These are phyloP conservation scores for Andrena trimmerana DNA, from an alignment of 2,888 invertebrate species.

Conservation along the genomic window DNA sequence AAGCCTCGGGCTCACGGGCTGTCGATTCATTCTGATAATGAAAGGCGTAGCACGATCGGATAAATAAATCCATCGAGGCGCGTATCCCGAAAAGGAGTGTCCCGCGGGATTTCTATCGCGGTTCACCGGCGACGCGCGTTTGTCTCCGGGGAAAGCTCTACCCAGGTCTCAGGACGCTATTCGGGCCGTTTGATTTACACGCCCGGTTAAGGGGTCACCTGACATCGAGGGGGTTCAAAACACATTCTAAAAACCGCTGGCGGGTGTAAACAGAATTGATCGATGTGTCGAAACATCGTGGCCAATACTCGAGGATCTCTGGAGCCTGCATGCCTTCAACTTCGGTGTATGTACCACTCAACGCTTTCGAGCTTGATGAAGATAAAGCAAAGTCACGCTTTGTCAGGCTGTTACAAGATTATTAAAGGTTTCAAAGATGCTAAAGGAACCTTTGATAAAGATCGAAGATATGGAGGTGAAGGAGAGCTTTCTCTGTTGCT, in stretches of 20 bases:
- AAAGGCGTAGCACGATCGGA: conserved; percentile 49
- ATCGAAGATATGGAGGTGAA: not conserved
- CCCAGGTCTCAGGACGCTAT: conserved; percentile 12
- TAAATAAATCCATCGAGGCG: conserved; percentile 67
- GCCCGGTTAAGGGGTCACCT: not conserved
- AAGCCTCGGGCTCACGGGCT: conserved; percentile 8
- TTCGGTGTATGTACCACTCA: too few species aligned
- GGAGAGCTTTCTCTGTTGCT: not conserved
- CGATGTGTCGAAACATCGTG: too few species aligned
- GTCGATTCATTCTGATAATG: conserved; percentile 64
- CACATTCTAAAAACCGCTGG: not conserved
- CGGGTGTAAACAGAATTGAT: not conserved
- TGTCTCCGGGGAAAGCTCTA: conserved; percentile 40
- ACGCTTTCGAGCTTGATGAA: not conserved
- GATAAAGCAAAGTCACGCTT: not conserved
- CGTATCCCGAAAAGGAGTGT: conserved; percentile 61
- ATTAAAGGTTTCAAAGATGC: not conserved
- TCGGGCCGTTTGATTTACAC: conserved; percentile 25
- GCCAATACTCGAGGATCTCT: too few species aligned
- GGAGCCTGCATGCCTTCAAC: too few species aligned
- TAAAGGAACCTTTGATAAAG: not conserved
- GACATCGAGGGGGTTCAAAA: not conserved
- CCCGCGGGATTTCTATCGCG: conserved; percentile 50
- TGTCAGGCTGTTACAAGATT: not conserved
- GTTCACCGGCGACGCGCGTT: conserved; percentile 58